Conservation (phyloP, 2,888 invertebrate species). For the Drosophila koepferae region DNA sequence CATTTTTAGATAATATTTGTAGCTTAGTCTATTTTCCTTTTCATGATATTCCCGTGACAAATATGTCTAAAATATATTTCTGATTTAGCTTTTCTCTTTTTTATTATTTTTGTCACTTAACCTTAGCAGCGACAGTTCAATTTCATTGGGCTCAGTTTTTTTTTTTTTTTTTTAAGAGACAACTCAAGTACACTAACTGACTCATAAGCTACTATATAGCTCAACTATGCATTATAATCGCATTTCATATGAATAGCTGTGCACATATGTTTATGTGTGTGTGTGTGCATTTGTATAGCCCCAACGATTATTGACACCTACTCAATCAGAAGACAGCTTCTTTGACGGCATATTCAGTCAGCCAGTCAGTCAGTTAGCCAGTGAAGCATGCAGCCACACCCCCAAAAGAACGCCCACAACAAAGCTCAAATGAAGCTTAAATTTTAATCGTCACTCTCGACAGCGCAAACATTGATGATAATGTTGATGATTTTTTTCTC, state of each 20-base stretch:
- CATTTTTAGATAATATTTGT: background rate
- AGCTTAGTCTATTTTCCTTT: background rate
- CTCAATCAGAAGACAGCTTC: constrained; percentile 57
- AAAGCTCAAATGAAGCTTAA: constrained; percentile 75
- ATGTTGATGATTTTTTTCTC: constrained; percentile 75
- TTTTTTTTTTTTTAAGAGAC: background rate
- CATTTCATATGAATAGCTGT: background rate
- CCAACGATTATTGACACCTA: constrained; percentile 65
- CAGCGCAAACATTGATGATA: constrained; percentile 67
- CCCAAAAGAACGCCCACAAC: constrained; percentile 30
- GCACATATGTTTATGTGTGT: background rate
- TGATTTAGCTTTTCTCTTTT: background rate
- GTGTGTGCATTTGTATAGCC: constrained; percentile 12
- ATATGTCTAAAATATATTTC: background rate
- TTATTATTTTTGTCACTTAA: background rate
- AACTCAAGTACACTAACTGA: constrained; percentile 8
- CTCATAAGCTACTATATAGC: constrained; percentile 5
- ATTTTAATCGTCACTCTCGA: constrained; percentile 74
- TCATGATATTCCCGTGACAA: background rate
- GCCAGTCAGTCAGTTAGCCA: constrained; percentile 30
- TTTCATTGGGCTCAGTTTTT: background rate
- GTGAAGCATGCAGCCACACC: constrained; percentile 45
- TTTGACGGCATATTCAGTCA: constrained; percentile 5
- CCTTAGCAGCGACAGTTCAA: background rate
- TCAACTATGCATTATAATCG: constrained; percentile 19